Conservation (phyloP, 2,113 vertebrate species). For the Sylvia atricapilla region DNA sequence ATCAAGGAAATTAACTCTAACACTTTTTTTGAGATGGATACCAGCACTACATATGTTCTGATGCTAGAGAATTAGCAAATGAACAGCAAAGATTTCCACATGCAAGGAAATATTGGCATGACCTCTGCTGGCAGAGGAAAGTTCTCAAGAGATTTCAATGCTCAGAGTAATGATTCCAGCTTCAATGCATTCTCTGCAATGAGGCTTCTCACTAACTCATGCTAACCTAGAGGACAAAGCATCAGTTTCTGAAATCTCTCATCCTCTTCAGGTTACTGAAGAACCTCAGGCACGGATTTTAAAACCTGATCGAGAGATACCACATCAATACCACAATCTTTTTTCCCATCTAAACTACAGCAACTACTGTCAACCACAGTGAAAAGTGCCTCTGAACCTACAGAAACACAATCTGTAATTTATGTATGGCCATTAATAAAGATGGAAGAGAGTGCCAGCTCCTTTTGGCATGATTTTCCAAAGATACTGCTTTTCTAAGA, state of each 20-base stretch:
- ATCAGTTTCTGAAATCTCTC: not conserved
- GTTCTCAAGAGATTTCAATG: not conserved
- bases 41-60: not conserved
- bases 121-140: not conserved
- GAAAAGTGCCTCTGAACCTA: not conserved
- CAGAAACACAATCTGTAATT: not conserved
- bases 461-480: not conserved
- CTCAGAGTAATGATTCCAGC: not conserved
- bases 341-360: not conserved
- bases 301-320: not conserved
- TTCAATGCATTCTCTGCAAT: not conserved
- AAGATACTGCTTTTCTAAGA: not conserved
- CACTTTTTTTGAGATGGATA: not conserved
- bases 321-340: not conserved
- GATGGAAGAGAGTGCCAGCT: not conserved
- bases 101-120: not conserved
- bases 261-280: not conserved
- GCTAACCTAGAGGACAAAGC: not conserved
- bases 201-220: not conserved
- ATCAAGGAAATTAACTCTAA: not conserved
- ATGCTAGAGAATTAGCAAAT: not conserved
- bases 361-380: not conserved
- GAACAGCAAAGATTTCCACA: not conserved
- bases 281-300: not conserved
- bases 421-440: not conserved